Evolutionary conservation across 2,888 invertebrate species (phyloP).

Genomic region (Electrophaes corylata): DNA sequence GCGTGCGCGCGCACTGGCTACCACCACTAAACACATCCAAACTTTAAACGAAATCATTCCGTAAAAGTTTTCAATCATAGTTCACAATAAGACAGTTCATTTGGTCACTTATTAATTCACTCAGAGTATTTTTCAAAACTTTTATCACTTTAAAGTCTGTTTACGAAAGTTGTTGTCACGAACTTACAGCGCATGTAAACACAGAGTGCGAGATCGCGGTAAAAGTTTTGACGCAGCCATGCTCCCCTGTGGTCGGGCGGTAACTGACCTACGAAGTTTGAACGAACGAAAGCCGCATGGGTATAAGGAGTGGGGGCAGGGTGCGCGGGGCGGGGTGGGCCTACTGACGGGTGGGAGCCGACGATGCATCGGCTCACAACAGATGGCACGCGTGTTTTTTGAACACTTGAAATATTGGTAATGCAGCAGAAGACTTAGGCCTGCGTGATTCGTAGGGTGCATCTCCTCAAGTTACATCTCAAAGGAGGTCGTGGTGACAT

Average conservation of each 20-base stretch:
- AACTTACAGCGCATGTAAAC: constrained; percentile 79
- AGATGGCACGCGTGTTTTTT: constrained; percentile 84
- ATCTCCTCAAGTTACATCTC: constrained; percentile 75
- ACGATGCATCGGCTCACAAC: constrained; percentile 80
- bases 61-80: constrained; percentile 75
- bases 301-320: constrained; percentile 62
- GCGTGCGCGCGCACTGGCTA: constrained; percentile 82
- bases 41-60: constrained; percentile 82
- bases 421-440: constrained; percentile 75
- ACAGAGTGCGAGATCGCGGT: constrained; percentile 76
- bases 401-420: constrained; percentile 79
- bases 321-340: constrained; percentile 60
- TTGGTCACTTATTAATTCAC: constrained; percentile 69
- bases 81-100: constrained; percentile 75
- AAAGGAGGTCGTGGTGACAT: constrained; percentile 73
- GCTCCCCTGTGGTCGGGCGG: constrained; percentile 84
- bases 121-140: constrained; percentile 58
- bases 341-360: constrained; percentile 73
- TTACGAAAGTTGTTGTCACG: constrained; percentile 66
- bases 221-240: constrained; percentile 83
- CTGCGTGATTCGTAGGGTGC: constrained; percentile 76
- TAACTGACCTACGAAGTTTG: constrained; percentile 86
- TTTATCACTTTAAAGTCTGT: constrained; percentile 66
- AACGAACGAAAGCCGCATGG: constrained; percentile 83
- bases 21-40: constrained; percentile 78